Conservation (phyloP, 1,140 invertebrate species). For the Cryptotermes secundus region DNA sequence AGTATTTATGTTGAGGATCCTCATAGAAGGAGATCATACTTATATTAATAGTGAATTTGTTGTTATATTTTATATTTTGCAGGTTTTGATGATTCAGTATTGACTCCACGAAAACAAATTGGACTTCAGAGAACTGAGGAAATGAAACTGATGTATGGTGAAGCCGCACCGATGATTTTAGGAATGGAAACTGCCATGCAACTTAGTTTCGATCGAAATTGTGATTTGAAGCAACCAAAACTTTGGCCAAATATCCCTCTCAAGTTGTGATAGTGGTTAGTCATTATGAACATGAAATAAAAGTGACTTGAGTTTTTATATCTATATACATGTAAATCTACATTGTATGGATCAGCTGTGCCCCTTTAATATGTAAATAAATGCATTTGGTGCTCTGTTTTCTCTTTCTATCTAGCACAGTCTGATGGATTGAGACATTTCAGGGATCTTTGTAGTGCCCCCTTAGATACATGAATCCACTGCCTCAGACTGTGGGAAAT, state of each 20-base stretch:
- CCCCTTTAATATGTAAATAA: neutral
- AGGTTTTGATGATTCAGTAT: neutral
- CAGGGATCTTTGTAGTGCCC: no score
- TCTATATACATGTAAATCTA: neutral
- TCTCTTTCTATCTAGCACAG: neutral
- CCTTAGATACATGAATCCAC: no score
- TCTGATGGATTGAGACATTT: no score
- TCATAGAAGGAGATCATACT: no score
- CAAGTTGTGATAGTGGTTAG: neutral
- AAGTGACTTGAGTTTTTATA: neutral
- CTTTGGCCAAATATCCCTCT: slow-evolving; percentile 77
- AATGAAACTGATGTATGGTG: slow-evolving; percentile 59
- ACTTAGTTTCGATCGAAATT: slow-evolving; percentile 62
- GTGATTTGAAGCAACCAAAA: slow-evolving; percentile 60
- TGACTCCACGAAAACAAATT: neutral
- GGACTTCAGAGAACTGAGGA: slow-evolving; percentile 39
- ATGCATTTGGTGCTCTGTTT: neutral
- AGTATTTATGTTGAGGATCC: no score
- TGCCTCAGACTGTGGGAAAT: no score
- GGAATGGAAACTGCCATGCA: slow-evolving; percentile 73
- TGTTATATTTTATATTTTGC: neutral
- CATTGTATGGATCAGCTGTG: neutral
- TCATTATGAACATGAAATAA: neutral
- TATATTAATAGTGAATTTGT: neutral
- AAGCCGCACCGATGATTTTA: slow-evolving; percentile 63